phyloP scores from a whole-genome alignment of 1,140 invertebrate species.

The Trichomalopsis sarcophagae region DNA sequence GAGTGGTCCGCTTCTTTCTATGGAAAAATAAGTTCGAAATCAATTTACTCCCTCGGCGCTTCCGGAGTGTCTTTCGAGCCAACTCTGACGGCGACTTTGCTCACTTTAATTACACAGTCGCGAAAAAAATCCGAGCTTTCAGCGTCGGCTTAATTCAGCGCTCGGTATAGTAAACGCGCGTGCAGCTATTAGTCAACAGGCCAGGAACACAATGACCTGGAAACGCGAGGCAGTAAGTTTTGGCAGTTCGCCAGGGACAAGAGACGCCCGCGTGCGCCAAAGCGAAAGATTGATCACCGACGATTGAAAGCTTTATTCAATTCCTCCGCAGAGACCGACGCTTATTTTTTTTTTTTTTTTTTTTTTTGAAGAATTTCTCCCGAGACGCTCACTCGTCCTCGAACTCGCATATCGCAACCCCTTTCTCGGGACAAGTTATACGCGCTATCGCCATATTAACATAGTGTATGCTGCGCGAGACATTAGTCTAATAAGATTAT shows the following conservation, averaged over 20 bases:
- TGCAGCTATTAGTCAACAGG: conserved; percentile 2
- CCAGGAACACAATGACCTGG: background rate
- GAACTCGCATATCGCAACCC: background rate
- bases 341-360: too few relatives aligned
- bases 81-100: too few relatives aligned
- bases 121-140: too few relatives aligned
- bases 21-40: too few relatives aligned
- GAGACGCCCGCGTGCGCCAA: background rate
- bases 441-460: background rate
- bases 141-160: background rate
- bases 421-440: background rate
- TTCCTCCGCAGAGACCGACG: too few relatives aligned
- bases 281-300: background rate
- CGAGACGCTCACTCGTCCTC: too few relatives aligned
- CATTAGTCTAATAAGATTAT: too few relatives aligned
- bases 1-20: too few relatives aligned
- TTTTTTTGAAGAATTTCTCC: too few relatives aligned
- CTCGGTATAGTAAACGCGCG: background rate
- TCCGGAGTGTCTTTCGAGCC: too few relatives aligned
- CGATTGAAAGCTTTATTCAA: background rate
- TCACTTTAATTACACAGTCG: too few relatives aligned
- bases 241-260: background rate
- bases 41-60: too few relatives aligned
- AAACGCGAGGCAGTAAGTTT: background rate
- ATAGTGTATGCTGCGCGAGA: background rate